A percentile compares a stretch with the other conserved stretches of the same genome.
These are phyloP conservation scores for Anguilla megastoma DNA, from an alignment of 2,797 vertebrate species.

Conservation along the genomic window DNA sequence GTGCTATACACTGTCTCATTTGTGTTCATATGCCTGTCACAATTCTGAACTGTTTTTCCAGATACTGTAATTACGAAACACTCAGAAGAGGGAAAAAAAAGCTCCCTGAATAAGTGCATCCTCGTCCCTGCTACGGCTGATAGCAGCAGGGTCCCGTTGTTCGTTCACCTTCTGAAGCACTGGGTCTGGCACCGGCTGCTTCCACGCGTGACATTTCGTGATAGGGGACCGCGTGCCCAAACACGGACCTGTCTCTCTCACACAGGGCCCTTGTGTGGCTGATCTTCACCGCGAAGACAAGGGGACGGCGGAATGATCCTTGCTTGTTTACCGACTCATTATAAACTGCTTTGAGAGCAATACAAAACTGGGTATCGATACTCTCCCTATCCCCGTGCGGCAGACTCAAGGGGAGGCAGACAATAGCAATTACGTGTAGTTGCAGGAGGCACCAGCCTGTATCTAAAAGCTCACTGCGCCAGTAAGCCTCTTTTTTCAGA, in stretches of 20 bases:
- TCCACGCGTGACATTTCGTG: neutral
- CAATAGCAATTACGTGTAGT: slow-evolving; percentile 25
- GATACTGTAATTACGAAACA: neutral
- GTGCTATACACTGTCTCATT: neutral
- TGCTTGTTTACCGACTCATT: slow-evolving; percentile 36
- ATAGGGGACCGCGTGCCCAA: neutral
- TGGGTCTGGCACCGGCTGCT: neutral
- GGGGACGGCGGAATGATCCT: slow-evolving; percentile 14
- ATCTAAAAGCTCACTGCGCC: slow-evolving; percentile 14
- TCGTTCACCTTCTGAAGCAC: neutral
- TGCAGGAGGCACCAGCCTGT: neutral
- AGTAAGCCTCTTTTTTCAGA: slow-evolving; percentile 2
- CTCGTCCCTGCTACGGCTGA: slow-evolving; percentile 33
- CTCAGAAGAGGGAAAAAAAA: neutral
- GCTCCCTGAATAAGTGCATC: neutral
- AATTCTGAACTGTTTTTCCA: neutral
- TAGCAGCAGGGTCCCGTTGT: slow-evolving; percentile 19
- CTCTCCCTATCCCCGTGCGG: slow-evolving; percentile 2
- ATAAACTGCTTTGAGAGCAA: slow-evolving; percentile 37
- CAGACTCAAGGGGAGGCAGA: slow-evolving; percentile 31
- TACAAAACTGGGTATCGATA: slow-evolving; percentile 42
- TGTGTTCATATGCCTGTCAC: neutral
- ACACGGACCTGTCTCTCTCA: neutral
- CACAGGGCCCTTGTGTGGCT: neutral
- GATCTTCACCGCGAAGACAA: slow-evolving; percentile 7